A percentile compares a stretch with the other conserved stretches of the same genome.
Conservation (phyloP, 2,113 vertebrate genomes). For the Ceratotherium simum region DNA sequence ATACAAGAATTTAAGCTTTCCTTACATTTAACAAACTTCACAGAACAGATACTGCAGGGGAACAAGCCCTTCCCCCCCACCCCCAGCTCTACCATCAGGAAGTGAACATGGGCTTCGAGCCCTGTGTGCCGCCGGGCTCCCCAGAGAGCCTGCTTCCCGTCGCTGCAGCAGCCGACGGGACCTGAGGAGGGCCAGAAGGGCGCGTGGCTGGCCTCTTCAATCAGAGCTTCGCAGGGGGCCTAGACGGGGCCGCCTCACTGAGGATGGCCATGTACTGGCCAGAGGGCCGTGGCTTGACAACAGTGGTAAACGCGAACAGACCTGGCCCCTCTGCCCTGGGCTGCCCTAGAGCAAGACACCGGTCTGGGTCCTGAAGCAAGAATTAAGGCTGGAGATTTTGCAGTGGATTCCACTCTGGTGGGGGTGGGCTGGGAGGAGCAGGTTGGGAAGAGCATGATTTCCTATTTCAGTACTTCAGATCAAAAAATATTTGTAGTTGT, state of each 20-base stretch:
- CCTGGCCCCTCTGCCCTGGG: slow-evolving; percentile 64
- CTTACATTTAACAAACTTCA: slow-evolving; percentile 92
- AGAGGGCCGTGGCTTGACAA: slow-evolving; percentile 73
- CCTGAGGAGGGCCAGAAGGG: slow-evolving; percentile 18
- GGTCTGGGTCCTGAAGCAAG: slow-evolving; percentile 80
- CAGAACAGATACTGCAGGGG: slow-evolving; percentile 92
- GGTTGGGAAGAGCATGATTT: slow-evolving; percentile 68
- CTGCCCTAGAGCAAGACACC: slow-evolving; percentile 65
- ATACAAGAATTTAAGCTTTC: slow-evolving; percentile 95
- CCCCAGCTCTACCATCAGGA: slow-evolving; percentile 78
- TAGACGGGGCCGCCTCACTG: slow-evolving; percentile 7
- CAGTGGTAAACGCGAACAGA: slow-evolving; percentile 79
- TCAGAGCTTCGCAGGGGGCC: slow-evolving; percentile 8
- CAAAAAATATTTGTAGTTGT: slow-evolving; percentile 7
- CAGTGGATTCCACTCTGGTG: slow-evolving; percentile 63
- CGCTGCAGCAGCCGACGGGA: slow-evolving; percentile 46
- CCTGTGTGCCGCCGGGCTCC: slow-evolving; percentile 69
- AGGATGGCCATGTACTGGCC: slow-evolving; percentile 66
- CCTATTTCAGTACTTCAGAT: slow-evolving; percentile 54
- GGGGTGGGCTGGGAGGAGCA: slow-evolving; percentile 39
- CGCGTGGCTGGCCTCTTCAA: neutral
- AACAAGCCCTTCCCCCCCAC: slow-evolving; percentile 84
- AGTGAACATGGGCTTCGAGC: slow-evolving; percentile 82
- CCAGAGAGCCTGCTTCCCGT: slow-evolving; percentile 63
- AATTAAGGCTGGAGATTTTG: slow-evolving; percentile 83